These are phyloP conservation scores for Polydrusus pterygomalis DNA, from an alignment of 2,888 invertebrate species.

Conservation along the genomic window DNA sequence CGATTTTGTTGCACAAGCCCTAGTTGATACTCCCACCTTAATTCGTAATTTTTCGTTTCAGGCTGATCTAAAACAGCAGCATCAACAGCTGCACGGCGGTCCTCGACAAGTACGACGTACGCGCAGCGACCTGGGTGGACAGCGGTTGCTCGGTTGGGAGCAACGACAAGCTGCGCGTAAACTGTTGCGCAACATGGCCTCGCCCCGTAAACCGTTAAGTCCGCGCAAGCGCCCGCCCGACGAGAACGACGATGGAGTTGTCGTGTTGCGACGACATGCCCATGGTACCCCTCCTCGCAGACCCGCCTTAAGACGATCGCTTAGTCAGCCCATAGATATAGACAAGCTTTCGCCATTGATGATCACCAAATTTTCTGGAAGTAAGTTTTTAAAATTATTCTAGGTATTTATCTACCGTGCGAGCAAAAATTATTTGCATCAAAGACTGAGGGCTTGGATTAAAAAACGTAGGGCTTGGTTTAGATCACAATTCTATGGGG, in stretches of 20 bases:
- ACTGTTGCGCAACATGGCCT: constrained; percentile 72
- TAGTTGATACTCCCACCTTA: no score
- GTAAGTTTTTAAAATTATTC: constrained; percentile 21
- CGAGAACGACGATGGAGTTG: constrained; percentile 60
- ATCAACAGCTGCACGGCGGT: constrained; percentile 30
- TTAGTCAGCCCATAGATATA: constrained; percentile 81
- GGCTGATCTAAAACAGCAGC: constrained; percentile 73
- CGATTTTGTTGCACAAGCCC: no score
- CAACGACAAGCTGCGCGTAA: constrained; percentile 71
- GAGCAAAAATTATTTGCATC: no score
- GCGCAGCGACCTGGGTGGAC: constrained; percentile 76
- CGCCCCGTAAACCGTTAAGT: constrained; percentile 72
- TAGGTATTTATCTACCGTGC: no score
- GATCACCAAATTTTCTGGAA: constrained; percentile 20
- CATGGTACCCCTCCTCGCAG: constrained; percentile 63
- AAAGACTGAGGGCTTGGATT: no score
- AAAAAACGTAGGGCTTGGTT: no score
- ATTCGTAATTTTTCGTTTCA: constrained; percentile 62
- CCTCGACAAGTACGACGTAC: constrained; percentile 75
- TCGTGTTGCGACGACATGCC: constrained; percentile 66
- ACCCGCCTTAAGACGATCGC: constrained; percentile 74
- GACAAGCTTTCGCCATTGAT: constrained; percentile 74
- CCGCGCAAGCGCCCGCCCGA: constrained; percentile 72
- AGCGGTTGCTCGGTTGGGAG: constrained; percentile 75
- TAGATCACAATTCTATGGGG: no score